Evolutionary conservation across 2,888 invertebrate genomes (phyloP).

Genomic region (Cryptus viduatorius): DNA sequence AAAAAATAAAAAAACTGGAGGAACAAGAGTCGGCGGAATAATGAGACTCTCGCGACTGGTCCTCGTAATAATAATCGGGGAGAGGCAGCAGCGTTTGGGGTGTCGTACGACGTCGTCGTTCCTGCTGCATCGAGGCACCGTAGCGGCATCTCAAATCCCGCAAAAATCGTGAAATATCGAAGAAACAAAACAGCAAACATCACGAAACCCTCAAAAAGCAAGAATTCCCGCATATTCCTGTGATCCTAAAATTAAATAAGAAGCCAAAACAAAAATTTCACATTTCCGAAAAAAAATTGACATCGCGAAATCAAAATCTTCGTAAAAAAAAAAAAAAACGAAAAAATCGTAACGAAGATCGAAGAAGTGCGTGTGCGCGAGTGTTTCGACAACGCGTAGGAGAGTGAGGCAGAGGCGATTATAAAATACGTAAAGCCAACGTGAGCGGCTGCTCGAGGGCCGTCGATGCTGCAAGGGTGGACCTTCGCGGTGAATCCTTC

Average conservation of each 20-base stretch:
- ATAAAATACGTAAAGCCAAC: slow-evolving; percentile 18
- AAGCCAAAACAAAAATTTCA: slow-evolving; percentile 14
- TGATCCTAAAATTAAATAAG: slow-evolving; percentile 36
- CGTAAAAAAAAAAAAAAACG: neutral
- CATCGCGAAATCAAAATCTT: neutral
- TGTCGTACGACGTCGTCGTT: slow-evolving; percentile 33
- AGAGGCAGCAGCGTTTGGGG: slow-evolving; percentile 19
- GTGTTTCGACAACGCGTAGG: slow-evolving; percentile 11
- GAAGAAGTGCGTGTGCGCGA: slow-evolving; percentile 44
- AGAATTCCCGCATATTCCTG: slow-evolving; percentile 27
- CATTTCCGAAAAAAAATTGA: slow-evolving; percentile 5
- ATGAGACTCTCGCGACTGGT: slow-evolving; percentile 56
- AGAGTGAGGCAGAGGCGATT: slow-evolving; percentile 24
- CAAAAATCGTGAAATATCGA: slow-evolving; percentile 31
- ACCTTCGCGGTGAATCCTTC: slow-evolving; percentile 39
- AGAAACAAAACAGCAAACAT: neutral
- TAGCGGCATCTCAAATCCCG: neutral
- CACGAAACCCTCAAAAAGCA: slow-evolving; percentile 1
- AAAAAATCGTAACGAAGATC: slow-evolving; percentile 2
- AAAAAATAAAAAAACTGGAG: neutral
- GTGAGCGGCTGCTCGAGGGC: slow-evolving; percentile 11
- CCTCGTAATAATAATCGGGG: slow-evolving; percentile 14
- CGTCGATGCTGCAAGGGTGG: slow-evolving; percentile 47
- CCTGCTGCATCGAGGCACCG: slow-evolving; percentile 26
- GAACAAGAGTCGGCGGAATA: slow-evolving; percentile 17